phyloP scores from a whole-genome alignment of 2,113 vertebrate genomes.

The Chaenogobius annularis region DNA sequence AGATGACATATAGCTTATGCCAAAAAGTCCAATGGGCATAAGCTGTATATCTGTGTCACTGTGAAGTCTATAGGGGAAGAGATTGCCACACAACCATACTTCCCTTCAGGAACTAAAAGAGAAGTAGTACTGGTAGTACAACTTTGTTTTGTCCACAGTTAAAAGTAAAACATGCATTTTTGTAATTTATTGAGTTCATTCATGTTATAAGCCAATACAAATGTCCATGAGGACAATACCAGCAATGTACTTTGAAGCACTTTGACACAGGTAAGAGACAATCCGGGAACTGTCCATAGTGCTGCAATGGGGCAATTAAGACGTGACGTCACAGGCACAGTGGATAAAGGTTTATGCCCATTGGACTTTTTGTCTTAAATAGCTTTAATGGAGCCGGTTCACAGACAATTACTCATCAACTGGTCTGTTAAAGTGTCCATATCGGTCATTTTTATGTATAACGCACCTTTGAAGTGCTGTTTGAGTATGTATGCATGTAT shows the following conservation, averaged over 20 bases:
- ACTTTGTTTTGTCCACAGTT: constrained; percentile 1
- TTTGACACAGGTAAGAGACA: constrained; percentile 35
- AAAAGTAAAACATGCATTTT: neutral
- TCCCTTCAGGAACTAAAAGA: constrained; percentile 44
- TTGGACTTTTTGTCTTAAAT: neutral
- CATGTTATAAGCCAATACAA: neutral
- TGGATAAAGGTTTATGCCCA: constrained; percentile 15
- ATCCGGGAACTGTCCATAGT: constrained; percentile 74
- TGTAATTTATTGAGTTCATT: neutral
- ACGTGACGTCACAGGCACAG: constrained; percentile 38
- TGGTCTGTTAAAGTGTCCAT: neutral
- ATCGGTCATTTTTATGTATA: neutral
- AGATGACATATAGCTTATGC: neutral
- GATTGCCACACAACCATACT: constrained; percentile 54
- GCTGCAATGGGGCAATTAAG: constrained; percentile 64
- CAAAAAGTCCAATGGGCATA: no score
- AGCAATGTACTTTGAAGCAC: constrained; percentile 1
- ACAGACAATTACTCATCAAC: neutral
- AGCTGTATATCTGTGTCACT: neutral
- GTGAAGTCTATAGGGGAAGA: constrained; percentile 40
- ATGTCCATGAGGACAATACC: neutral
- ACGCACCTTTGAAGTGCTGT: neutral
- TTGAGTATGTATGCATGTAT: neutral
- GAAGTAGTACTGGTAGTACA: constrained; percentile 59
- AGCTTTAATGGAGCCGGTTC: neutral